Base-by-base conservation (phyloP, 2,113 vertebrate genomes). In the Nyctibius bracteatus region DNA sequence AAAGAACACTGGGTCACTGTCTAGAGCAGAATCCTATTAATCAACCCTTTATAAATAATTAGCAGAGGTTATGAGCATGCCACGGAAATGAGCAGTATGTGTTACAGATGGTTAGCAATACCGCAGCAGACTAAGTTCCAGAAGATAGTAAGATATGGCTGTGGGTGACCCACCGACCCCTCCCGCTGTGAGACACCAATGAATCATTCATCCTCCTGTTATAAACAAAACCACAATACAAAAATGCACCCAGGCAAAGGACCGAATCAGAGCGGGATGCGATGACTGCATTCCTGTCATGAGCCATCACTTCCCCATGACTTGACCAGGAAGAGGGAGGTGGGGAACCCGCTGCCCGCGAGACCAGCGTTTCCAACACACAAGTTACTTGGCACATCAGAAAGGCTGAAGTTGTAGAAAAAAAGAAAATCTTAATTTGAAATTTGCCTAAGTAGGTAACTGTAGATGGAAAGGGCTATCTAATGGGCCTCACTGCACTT, bases 1-100 rank as follows among this genome's bases (percentile, higher is more conserved):
- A 92, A 95, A 86, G 91, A 92, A 73, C 94, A 62, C 37, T 6
- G 49, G 91, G 88, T 96, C 94, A 87, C 70, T n/a, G 52, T 65
- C 72, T 37, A 58, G 81, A 92, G 87, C 58, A 82, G 74, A 92
- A 92, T 94, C 70, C 91, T 91, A 59, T 92, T 94, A 95, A 96
- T 96, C 94, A 96, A 96, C 91, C 93, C 96, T 89, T 96, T 95
- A 89, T 66, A 92, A 96, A 91, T 92, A 94, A 97, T 96, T 94
- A 96, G 90, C 57, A 89, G 90, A 93, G 94, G 94, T 93, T 92
- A 95, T 0, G 2, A 87, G 73, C 68, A 41, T 0, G 7, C 72
- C 0, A 23, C 9, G 8, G 62, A 87, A 82, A 95, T 62, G 78
- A 94, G 87, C 2, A 0, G 78, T 93, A n/a, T 79, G 86, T n/a